Conservation (phyloP, 2,888 invertebrate species). For the Tenthredo scrophulariae region DNA sequence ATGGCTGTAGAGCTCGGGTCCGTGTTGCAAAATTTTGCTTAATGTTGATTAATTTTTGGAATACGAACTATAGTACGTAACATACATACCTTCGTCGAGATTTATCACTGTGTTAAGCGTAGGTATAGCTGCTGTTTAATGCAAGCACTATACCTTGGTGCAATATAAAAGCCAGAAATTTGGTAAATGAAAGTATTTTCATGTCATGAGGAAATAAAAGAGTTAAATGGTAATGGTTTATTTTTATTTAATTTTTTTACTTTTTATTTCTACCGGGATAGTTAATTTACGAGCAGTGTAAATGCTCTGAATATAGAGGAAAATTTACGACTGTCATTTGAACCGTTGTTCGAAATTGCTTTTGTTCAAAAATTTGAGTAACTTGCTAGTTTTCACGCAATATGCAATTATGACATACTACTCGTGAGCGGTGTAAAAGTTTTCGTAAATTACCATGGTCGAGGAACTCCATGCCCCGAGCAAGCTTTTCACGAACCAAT, state of each 20-base stretch:
- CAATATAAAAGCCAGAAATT: constrained; percentile 9
- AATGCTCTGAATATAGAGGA: not conserved
- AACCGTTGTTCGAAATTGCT: constrained; percentile 30
- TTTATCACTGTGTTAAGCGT: constrained; percentile 5
- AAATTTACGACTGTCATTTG: constrained; percentile 23
- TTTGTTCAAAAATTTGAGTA: constrained; percentile 12
- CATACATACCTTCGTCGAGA: not conserved
- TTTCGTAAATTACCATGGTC: not conserved
- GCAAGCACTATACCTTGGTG: constrained; percentile 6
- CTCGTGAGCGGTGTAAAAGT: not conserved
- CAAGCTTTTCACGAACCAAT: not conserved
- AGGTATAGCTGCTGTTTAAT: constrained; percentile 5
- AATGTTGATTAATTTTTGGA: constrained; percentile 27
- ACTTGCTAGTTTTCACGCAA: constrained; percentile 14
- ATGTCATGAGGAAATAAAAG: constrained; percentile 21
- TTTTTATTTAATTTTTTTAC: not conserved
- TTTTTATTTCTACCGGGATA: not conserved
- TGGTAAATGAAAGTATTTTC: not conserved
- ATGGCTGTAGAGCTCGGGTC: not conserved
- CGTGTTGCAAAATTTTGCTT: constrained; percentile 14
- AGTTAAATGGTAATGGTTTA: constrained; percentile 18
- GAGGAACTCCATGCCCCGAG: not conserved
- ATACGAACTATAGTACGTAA: not conserved
- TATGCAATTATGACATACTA: constrained; percentile 1
- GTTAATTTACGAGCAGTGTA: constrained; percentile 29